A percentile compares a stretch with the other conserved stretches of the same genome.
phyloP scores from a whole-genome alignment of 2,888 invertebrate species.

The Gerris lacustris region DNA sequence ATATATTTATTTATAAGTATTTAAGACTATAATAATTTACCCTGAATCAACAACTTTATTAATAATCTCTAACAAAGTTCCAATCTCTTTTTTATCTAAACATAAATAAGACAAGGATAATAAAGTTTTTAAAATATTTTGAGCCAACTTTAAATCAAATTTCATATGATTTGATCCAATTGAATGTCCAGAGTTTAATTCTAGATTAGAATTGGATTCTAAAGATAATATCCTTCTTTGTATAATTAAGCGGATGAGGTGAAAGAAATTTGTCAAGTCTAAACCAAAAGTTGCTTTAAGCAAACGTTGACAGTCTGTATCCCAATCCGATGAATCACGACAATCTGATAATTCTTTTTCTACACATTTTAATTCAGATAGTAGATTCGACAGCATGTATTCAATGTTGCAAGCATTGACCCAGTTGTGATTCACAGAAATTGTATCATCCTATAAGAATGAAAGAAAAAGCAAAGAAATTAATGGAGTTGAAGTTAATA shows the following conservation, averaged over 20 bases:
- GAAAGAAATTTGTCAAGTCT: conserved; percentile 55
- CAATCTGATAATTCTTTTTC: conserved; percentile 70
- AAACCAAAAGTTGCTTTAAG: conserved; percentile 65
- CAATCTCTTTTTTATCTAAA: too few relatives aligned
- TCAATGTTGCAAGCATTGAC: conserved; percentile 79
- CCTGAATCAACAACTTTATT: too few relatives aligned
- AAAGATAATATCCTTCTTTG: conserved; percentile 45
- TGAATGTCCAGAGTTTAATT: conserved; percentile 40
- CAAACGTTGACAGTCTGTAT: conserved; percentile 67
- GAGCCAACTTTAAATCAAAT: conserved; percentile 24
- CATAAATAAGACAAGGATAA: neutral
- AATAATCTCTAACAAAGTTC: too few relatives aligned
- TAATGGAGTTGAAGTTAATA: too few relatives aligned
- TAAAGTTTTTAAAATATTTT: neutral
- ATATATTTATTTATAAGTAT: too few relatives aligned
- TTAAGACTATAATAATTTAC: too few relatives aligned
- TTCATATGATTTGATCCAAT: conserved; percentile 38
- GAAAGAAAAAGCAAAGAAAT: neutral
- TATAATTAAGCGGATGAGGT: conserved; percentile 52
- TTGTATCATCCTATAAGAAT: conserved; percentile 58
- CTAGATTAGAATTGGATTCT: conserved; percentile 36
- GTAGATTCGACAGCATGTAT: conserved; percentile 57
- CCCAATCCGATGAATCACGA: conserved; percentile 57
- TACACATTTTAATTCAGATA: conserved; percentile 50
- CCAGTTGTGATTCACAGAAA: conserved; percentile 98